Base-by-base conservation (phyloP, 2,888 invertebrate species). In the Lasioglossum figueresi region DNA sequence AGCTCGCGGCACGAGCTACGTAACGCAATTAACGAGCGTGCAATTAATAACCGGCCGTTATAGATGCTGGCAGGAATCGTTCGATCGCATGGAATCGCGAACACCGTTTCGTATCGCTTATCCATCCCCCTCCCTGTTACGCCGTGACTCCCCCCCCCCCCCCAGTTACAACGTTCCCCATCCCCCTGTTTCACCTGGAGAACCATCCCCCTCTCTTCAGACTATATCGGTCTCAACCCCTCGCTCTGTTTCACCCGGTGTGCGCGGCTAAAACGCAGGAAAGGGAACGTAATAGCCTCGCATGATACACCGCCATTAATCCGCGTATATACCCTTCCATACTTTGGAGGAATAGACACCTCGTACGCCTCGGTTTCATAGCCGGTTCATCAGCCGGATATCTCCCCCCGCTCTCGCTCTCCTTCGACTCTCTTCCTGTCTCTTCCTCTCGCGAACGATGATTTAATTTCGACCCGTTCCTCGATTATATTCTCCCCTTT, bases 221-320 rank as follows among this genome's bases (percentile, higher is more conserved):
- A 16, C 23, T 31, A 56, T 16, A 19, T 56, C 37, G 8, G 27
- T 70, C 76, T 85, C 82, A 77, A 79, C 73, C 83, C 81, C 79
- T 76, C 81, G 45, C 73, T 66, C 63, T 27, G 79, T 84, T 81
- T 80, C 73, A 78, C 48, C 68, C 48, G 56, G 71, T 48, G 79
- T 76, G 84, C 76, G 82, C 88, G 86, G 86, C 91, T 92, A 90
- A 92, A 92, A 93, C 88, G 91, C 90, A 91, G 90, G 91, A 89
- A 90, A 89, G 91, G 88, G 91, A 91, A 90, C 89, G 91, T 91
- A 93, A 93, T 92, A 92, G 92, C 92, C 91, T 93, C 90, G 93
- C 93, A 93, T 93, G 93, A 92, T 91, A 89, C 91, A 88, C 88
- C 85, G 88, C 92, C 93, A 93, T 93, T 93, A 93, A 93, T 93